Evolutionary conservation across 2,888 invertebrate species (phyloP).

Genomic region (Conomelus anceps): DNA sequence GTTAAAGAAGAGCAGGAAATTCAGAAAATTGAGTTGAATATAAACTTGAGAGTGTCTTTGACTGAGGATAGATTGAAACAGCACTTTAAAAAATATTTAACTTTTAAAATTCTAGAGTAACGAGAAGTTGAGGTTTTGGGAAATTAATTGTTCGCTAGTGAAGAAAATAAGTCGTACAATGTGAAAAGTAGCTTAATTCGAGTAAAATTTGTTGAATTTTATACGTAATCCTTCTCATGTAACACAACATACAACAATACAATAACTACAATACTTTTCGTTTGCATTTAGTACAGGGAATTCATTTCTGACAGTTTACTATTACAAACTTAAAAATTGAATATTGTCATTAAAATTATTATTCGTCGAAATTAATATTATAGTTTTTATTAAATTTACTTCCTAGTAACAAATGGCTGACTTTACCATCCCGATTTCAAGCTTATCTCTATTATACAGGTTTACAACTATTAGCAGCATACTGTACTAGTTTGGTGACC

Average conservation of each 20-base stretch:
- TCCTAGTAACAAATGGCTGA: background rate
- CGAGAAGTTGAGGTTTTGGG: too few relatives aligned
- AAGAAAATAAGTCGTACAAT: too few relatives aligned
- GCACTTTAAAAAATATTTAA: too few relatives aligned
- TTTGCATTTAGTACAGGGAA: background rate
- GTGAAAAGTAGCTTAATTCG: background rate
- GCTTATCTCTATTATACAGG: background rate
- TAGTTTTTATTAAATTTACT: background rate
- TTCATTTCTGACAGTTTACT: background rate
- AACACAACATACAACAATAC: background rate
- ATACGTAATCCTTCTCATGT: background rate
- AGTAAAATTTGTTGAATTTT: background rate
- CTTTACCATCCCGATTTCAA: background rate
- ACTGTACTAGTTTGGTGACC: too few relatives aligned
- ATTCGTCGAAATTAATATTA: background rate
- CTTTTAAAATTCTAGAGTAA: too few relatives aligned
- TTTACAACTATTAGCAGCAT: background rate
- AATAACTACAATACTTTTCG: background rate
- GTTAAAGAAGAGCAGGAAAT: too few relatives aligned
- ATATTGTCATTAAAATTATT: background rate
- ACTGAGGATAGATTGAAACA: too few relatives aligned
- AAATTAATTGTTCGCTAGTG: too few relatives aligned
- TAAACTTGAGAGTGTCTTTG: too few relatives aligned
- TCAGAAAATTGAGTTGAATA: too few relatives aligned
- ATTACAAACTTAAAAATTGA: background rate